These are phyloP conservation scores for Phalacrocorax aristotelis DNA, from an alignment of 2,113 vertebrate genomes.

Conservation along the genomic window DNA sequence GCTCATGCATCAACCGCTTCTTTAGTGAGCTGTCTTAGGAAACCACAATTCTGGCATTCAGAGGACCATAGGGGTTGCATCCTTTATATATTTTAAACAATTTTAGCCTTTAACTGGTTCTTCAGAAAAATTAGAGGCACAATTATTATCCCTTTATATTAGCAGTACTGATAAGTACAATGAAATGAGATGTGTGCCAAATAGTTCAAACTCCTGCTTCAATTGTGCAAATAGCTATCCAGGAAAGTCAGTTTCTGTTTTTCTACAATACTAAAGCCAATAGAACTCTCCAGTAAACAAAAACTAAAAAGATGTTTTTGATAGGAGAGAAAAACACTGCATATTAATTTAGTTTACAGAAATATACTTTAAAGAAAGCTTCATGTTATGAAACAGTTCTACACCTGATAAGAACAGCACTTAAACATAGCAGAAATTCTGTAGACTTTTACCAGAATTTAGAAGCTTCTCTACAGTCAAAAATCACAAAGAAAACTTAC, in stretches of 20 bases:
- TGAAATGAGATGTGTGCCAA: background rate
- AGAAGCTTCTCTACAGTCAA: conserved; percentile 16
- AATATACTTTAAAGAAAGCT: background rate
- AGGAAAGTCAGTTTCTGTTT: background rate
- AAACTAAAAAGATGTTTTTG: background rate
- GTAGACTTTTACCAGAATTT: background rate
- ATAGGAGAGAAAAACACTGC: background rate
- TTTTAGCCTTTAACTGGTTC: background rate
- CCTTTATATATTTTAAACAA: background rate
- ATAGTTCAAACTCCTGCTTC: background rate
- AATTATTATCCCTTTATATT: background rate
- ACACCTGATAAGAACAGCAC: background rate
- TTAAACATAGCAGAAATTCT: background rate
- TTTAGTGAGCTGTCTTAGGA: background rate
- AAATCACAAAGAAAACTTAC: conserved; percentile 75
- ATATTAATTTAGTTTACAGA: background rate
- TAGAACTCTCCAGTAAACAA: background rate
- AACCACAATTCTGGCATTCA: background rate
- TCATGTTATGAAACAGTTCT: background rate
- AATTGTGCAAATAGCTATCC: background rate
- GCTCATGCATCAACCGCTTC: background rate
- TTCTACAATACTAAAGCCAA: background rate
- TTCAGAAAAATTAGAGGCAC: background rate
- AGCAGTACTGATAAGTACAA: background rate
- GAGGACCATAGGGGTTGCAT: background rate